Percentiles rank a stretch among this genome's conserved stretches.
These are phyloP conservation scores for Eidolon dupreanum DNA, from an alignment of 2,797 vertebrate species.

Conservation along the genomic window DNA sequence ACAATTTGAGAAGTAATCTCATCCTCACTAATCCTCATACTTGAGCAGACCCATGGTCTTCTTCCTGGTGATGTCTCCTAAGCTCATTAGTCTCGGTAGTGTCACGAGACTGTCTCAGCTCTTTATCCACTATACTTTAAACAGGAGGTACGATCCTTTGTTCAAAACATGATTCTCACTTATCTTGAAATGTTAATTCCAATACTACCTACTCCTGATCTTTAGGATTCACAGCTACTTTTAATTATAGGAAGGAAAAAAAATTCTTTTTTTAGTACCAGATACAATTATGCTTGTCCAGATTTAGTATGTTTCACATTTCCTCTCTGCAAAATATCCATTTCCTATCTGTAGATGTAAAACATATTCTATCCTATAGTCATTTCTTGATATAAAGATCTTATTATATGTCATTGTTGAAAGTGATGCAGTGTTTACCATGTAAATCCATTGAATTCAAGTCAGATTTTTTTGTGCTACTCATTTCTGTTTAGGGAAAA, in stretches of 20 bases:
- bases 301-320: background rate
- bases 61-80: background rate
- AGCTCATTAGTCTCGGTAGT: background rate
- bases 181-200: slow-evolving; percentile 24
- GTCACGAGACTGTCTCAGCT: background rate
- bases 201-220: background rate
- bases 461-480: background rate
- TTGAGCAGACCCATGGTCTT: background rate
- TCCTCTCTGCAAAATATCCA: background rate
- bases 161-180: background rate
- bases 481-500: background rate
- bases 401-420: background rate
- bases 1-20: background rate
- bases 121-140: background rate
- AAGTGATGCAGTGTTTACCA: background rate
- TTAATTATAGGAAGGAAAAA: background rate
- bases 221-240: background rate
- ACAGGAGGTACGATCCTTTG: background rate
- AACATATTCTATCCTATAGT: background rate
- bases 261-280: background rate
- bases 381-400: background rate
- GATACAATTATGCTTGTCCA: background rate
- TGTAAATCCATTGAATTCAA: background rate
- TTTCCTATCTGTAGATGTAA: background rate
- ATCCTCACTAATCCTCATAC: background rate